phyloP scores from a whole-genome alignment of 2,113 vertebrate species.

The Eleginops maclovinus region DNA sequence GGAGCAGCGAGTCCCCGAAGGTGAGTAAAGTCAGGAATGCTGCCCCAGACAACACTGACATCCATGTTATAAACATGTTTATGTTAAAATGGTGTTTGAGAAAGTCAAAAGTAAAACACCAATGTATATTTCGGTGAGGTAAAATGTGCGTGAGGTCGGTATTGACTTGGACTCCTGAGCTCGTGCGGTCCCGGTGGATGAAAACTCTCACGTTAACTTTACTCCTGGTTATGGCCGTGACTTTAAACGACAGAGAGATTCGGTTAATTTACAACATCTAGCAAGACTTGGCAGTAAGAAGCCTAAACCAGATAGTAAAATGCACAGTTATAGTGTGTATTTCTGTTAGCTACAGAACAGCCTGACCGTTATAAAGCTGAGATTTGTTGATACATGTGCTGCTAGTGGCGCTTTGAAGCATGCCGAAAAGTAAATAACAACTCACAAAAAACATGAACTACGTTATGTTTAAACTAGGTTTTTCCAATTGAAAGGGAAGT shows the following conservation, averaged over 20 bases:
- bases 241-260: too few relatives aligned
- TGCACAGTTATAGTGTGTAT: not conserved
- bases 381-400: not conserved
- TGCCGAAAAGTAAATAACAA: not conserved
- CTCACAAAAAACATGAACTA: rapidly evolving
- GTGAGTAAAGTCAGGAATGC: slow-evolving; percentile 54
- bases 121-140: too few relatives aligned
- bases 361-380: not conserved
- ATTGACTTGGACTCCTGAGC: not conserved
- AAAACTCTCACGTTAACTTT: not conserved
- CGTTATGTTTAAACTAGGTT: rapidly evolving
- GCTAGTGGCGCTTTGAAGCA: not conserved
- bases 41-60: not conserved
- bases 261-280: not conserved
- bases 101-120: too few relatives aligned
- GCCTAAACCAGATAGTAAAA: not conserved
- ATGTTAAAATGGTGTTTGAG: not conserved
- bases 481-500: not conserved
- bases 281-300: not conserved
- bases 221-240: not conserved
- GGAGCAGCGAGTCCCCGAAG: slow-evolving; percentile 62
- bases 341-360: not conserved
- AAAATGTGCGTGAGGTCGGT: not conserved
- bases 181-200: not conserved
- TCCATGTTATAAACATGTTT: not conserved